These are phyloP conservation scores for Geotria australis DNA, from an alignment of 2,797 vertebrate genomes.

Conservation along the genomic window DNA sequence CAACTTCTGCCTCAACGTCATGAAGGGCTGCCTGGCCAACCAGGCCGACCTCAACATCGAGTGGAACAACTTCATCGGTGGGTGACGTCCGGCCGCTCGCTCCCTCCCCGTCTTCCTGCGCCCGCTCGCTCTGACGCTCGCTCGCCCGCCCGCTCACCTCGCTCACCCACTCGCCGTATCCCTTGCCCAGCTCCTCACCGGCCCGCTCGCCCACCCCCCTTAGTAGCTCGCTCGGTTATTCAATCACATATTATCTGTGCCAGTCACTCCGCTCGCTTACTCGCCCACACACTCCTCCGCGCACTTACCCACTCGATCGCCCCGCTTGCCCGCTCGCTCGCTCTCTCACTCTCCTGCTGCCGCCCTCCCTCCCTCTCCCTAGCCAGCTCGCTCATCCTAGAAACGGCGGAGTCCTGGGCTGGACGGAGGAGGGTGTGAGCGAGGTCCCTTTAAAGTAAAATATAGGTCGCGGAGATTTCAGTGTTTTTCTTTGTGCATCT, in stretches of 20 bases:
- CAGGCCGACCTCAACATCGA: slow-evolving; percentile 35
- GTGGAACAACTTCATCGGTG: slow-evolving; percentile 55
- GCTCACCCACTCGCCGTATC: slow-evolving; percentile 4
- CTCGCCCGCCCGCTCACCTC: neutral
- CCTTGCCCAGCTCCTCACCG: neutral
- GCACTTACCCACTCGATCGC: neutral
- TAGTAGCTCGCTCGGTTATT: too few relatives aligned
- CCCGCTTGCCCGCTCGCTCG: slow-evolving; percentile 2
- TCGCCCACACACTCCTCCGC: neutral
- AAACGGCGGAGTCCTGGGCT: neutral
- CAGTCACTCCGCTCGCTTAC: too few relatives aligned
- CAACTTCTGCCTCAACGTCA: slow-evolving; percentile 45
- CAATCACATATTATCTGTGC: too few relatives aligned
- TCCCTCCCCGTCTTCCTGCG: neutral
- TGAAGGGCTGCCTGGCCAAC: slow-evolving; percentile 50
- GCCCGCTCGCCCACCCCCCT: neutral
- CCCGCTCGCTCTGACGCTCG: neutral
- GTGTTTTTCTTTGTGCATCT: too few relatives aligned
- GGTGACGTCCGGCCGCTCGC: slow-evolving; percentile 1
- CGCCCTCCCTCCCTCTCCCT: neutral
- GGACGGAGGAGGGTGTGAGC: neutral
- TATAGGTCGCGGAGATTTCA: too few relatives aligned
- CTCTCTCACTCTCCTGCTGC: slow-evolving; percentile 3
- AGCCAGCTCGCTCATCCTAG: neutral
- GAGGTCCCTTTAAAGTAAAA: too few relatives aligned